Conservation (phyloP, 2,797 vertebrate species). For the Chelon labrosus region DNA sequence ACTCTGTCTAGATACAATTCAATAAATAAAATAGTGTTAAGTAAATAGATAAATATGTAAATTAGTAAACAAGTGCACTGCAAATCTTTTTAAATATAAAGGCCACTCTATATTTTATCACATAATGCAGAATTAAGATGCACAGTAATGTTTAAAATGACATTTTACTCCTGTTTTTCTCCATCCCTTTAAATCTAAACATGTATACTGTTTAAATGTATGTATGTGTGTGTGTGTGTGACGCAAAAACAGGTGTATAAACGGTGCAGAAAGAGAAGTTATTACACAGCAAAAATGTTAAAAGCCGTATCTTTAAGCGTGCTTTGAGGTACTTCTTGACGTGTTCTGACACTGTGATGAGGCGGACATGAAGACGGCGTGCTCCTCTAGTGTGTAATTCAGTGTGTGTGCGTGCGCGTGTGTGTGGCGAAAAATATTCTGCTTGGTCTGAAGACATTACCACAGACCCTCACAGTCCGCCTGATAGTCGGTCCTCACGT, state of each 20-base stretch:
- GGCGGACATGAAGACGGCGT: constrained; percentile 43
- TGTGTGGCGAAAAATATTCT: constrained; percentile 73
- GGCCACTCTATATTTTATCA: no score
- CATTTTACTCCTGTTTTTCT: no score
- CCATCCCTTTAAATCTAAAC: not conserved
- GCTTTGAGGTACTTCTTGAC: constrained; percentile 32
- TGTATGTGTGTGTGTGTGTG: not conserved
- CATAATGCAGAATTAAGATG: no score
- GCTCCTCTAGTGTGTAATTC: constrained; percentile 26
- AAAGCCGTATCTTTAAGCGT: not conserved
- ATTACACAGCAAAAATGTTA: not conserved
- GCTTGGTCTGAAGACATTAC: constrained; percentile 82
- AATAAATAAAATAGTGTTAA: not conserved
- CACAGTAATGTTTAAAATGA: no score
- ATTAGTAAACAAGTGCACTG: not conserved
- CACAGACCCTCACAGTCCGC: constrained; percentile 80
- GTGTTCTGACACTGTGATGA: constrained; percentile 33
- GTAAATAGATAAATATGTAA: not conserved
- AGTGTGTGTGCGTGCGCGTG: constrained; percentile 15
- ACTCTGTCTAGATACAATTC: not conserved
- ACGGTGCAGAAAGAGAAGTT: not conserved
- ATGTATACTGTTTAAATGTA: not conserved
- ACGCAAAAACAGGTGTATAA: not conserved
- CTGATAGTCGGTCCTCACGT: constrained; percentile 86
- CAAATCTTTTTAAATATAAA: not conserved